These are phyloP conservation scores for Eublepharis macularius DNA, from an alignment of 2,113 vertebrate genomes.

Conservation along the genomic window DNA sequence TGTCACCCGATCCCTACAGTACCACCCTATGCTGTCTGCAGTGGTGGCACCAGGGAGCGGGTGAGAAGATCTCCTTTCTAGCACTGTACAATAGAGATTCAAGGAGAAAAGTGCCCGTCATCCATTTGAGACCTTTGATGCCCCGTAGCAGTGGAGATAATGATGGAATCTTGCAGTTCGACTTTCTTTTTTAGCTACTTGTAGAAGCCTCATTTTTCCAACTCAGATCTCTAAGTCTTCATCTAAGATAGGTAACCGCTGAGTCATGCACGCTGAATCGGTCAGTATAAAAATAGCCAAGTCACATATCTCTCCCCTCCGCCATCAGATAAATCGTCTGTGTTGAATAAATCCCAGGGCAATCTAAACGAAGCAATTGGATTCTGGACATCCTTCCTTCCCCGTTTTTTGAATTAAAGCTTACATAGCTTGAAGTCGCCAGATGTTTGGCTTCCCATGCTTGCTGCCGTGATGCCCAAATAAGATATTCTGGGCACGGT, in stretches of 20 bases:
- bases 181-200: neutral
- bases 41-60: too few species aligned
- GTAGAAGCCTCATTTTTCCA: neutral
- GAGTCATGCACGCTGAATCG: neutral
- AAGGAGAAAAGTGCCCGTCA: too few species aligned
- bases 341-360: slow-evolving; percentile 13
- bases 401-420: neutral
- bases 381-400: neutral
- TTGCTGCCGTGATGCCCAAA: neutral
- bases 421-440: neutral
- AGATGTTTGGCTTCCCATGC: neutral
- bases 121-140: too few species aligned
- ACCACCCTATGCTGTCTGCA: too few species aligned
- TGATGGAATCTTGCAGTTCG: neutral
- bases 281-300: neutral
- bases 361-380: too few species aligned
- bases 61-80: too few species aligned
- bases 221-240: neutral
- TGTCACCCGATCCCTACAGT: too few species aligned
- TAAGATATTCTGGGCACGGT: neutral
- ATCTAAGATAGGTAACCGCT: neutral
- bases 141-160: too few species aligned
- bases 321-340: neutral
- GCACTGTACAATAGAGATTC: too few species aligned
- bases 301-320: neutral